A percentile compares a stretch with the other conserved stretches of the same genome.
Evolutionary conservation across 2,797 vertebrate species (phyloP).

Genomic region (Dallia pectoralis): DNA sequence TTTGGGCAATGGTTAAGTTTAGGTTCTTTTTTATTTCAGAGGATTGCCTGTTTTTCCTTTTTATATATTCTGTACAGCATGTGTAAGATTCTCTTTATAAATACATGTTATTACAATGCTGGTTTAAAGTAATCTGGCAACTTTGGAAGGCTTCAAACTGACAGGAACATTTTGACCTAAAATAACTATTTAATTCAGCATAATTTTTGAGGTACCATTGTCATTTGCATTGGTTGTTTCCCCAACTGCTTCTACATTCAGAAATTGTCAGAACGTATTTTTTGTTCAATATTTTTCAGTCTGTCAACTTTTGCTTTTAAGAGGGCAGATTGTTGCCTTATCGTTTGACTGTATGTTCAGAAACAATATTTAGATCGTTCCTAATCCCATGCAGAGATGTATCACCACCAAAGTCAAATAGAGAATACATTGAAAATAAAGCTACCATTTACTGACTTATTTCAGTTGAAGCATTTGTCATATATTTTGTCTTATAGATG

Average conservation of each 20-base stretch:
- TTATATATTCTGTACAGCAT: conserved; percentile 73
- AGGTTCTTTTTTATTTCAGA: conserved; percentile 32
- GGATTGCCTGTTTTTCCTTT: conserved; percentile 56
- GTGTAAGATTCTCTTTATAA: conserved; percentile 65
- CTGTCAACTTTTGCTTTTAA: conserved; percentile 7
- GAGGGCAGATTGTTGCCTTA: background rate
- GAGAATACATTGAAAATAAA: conserved; percentile 66
- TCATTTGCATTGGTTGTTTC: conserved; percentile 29
- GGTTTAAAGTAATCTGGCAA: conserved; percentile 37
- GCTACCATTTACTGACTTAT: conserved; percentile 54
- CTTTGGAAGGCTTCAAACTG: conserved; percentile 41
- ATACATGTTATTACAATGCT: conserved; percentile 69
- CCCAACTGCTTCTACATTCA: conserved; percentile 28
- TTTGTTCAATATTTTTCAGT: conserved; percentile 33
- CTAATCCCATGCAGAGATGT: conserved; percentile 41
- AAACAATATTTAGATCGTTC: conserved; percentile 37
- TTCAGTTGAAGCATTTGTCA: conserved; percentile 1
- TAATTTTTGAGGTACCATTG: conserved; percentile 20
- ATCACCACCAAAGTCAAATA: conserved; percentile 66
- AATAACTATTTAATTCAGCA: conserved; percentile 30
- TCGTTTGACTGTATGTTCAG: conserved; percentile 23
- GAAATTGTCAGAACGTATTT: conserved; percentile 33
- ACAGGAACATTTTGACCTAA: conserved; percentile 22
- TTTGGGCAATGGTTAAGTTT: conserved; percentile 24
- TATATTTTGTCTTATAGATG: too few relatives aligned